Evolutionary conservation across 2,797 vertebrate species (phyloP), one percentile per base, ranked within the genome.

Genomic region (Amblyopsis hoosieri): DNA sequence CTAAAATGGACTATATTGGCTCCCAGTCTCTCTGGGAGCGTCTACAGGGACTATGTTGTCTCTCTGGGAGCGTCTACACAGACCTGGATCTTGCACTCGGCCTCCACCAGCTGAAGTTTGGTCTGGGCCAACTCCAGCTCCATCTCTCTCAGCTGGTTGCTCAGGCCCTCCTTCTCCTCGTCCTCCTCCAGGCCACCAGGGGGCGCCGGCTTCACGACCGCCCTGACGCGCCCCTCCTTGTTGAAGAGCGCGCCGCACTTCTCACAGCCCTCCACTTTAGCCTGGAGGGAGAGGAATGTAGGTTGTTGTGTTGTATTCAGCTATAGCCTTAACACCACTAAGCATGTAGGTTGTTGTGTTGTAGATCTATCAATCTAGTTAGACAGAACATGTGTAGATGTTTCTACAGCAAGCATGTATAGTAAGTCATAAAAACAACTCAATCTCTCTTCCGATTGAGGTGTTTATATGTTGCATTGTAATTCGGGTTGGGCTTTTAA

Each of bases 41-140:
- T 23, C 23, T 23, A 37, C 33, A 37, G 33, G 33, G 33, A 8
- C 33, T 37, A 8, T 8, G 33, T 2, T 23, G 23, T 23, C 23
- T 23, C 23, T 23, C 23, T 23, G 6, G 1, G 33, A 37, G 33
- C 33, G 5, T 1, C 12, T 49, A 37, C 11, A 6, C 0, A 67
- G 91, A 98, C 97, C 97, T 99, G 97, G 72, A 99, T 99, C 89
- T 97, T 98, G 86, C 98, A 99, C 90, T 99, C 98, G 0, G 98
- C 97, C 83, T 99, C 98, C 79, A 99, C 97, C 85, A 99, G 83
- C 90, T 99, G 97, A 79, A 99, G 86, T 87, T 99, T 99, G 86
- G 97, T 99, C 87, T 99, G 97, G 8, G 97, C 97, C 62, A 99
- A 91, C 67, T 99, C 97, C 47, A 99, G 94, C 83, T 99, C 98